A percentile compares a stretch with the other conserved stretches of the same genome.
Conservation (phyloP, 2,888 invertebrate species). For the Aethes cnicana region DNA sequence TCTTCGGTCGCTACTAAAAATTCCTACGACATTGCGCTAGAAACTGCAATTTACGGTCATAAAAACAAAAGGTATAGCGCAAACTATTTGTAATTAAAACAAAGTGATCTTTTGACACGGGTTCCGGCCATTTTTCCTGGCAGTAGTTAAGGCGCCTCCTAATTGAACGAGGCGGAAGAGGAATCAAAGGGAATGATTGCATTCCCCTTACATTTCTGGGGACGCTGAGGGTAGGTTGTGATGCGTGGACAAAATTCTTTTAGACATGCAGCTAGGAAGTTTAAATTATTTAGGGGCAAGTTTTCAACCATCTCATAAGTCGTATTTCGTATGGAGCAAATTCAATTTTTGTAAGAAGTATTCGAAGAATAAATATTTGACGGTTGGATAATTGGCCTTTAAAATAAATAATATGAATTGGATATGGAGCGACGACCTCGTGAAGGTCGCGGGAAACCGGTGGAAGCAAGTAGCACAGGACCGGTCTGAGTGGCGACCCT, state of each 20-base stretch:
- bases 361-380: too few relatives aligned
- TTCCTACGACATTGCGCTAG: slow-evolving; percentile 21
- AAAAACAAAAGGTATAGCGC: slow-evolving; percentile 31
- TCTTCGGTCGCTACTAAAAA: background rate
- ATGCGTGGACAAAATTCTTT: slow-evolving; percentile 76
- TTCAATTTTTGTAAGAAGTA: too few relatives aligned
- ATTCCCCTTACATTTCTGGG: slow-evolving; percentile 74
- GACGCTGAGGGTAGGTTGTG: slow-evolving; percentile 64
- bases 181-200: slow-evolving; percentile 80
- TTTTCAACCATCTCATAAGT: too few relatives aligned
- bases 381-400: too few relatives aligned
- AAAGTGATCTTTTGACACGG: slow-evolving; percentile 41
- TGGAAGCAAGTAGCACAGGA: too few relatives aligned
- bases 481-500: too few relatives aligned
- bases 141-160: slow-evolving; percentile 71
- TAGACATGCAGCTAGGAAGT: slow-evolving; percentile 49
- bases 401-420: too few relatives aligned
- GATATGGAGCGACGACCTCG: too few relatives aligned
- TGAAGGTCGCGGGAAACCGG: too few relatives aligned
- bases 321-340: too few relatives aligned
- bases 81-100: slow-evolving; percentile 44
- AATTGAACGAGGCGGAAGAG: slow-evolving; percentile 79
- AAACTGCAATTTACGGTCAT: slow-evolving; percentile 32
- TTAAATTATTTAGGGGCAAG: slow-evolving; percentile 6
- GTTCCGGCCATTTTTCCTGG: slow-evolving; percentile 54